Evolutionary conservation across 2,113 vertebrate species (phyloP), one percentile per base, ranked within the genome.

Genomic region (Solea solea): DNA sequence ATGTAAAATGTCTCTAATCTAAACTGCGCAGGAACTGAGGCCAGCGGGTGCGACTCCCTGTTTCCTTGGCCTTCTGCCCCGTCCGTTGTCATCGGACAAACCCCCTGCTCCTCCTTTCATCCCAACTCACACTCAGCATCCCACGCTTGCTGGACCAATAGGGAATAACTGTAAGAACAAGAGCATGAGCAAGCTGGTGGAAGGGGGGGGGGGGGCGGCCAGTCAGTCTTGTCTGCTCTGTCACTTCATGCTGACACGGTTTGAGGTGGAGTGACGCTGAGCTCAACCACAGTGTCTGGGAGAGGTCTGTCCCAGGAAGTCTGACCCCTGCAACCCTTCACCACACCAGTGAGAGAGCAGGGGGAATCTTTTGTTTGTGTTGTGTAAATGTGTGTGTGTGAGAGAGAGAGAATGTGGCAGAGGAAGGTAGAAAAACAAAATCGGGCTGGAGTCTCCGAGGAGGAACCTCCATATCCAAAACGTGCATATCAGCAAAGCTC

Each of bases 241-340:
- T 90, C 88, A 90, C 86, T 87, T 91, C 89, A 92, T 65, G 81
- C 83, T 91, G 88, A 90, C 89, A 90, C 86, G 81, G 87, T 90
- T 64, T 87, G 79, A 88, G 88, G 79, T 49, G 71, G 87, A 90
- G 86, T 91, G 91, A 92, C 91, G 88, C 88, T 86, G 85, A 90
- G 81, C 90, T 81, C 73, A 65, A 64, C 81, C 74, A 40, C 64
- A 57, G 74, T 78, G 85, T 90, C 90, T 80, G 81, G 83, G 83
- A 86, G 75, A 67, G 74, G 83, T 87, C 85, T 80, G 83, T 80
- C 74, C 66, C 61, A 49, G 52, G 74, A 79, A 74, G 77, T 70
- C 64, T 85, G 87, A 89, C 86, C 90, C 77, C 77, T 1, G 0
- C 48, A 74, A 89, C 81, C 87, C 75, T 39, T 67, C 66, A 64